Conservation (phyloP, 1,140 invertebrate species). For the Neodiprion pinetum region DNA sequence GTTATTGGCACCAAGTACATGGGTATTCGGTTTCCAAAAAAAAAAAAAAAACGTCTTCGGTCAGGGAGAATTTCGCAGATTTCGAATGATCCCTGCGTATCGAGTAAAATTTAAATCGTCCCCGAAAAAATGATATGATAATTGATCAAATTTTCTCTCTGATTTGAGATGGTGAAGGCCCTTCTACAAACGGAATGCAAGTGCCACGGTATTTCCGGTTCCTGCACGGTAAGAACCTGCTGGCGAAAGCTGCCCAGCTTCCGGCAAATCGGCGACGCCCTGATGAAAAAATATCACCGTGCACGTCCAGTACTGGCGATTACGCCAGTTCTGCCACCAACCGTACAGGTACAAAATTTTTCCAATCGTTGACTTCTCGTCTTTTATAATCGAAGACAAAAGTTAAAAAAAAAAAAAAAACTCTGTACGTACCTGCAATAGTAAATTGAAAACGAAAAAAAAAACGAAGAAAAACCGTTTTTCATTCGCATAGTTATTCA, state of each 20-base stretch:
- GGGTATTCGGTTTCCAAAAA: no score
- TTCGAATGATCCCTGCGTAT: no score
- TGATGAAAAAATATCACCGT: constrained; percentile 84
- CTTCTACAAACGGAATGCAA: constrained; percentile 88
- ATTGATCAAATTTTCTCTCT: constrained; percentile 22
- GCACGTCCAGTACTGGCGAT: constrained; percentile 75
- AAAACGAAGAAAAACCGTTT: no score
- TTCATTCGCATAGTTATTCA: no score
- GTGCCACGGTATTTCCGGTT: constrained; percentile 96
- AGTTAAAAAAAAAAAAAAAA: no score
- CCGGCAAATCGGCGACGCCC: constrained; percentile 79
- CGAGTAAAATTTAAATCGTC: neutral
- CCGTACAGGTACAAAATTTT: constrained; percentile 45
- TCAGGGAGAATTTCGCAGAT: no score
- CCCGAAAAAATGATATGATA: neutral
- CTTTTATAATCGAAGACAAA: neutral
- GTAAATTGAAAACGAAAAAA: no score
- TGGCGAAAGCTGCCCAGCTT: constrained; percentile 91
- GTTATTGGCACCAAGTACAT: no score
- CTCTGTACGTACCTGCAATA: no score
- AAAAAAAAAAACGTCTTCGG: no score
- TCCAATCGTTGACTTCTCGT: constrained; percentile 23
- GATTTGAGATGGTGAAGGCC: constrained; percentile 81
- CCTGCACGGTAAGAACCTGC: constrained; percentile 93
- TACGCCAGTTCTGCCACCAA: constrained; percentile 57